These are phyloP conservation scores for Drosophila kepulauana DNA, from an alignment of 1,140 invertebrate genomes.

Conservation along the genomic window DNA sequence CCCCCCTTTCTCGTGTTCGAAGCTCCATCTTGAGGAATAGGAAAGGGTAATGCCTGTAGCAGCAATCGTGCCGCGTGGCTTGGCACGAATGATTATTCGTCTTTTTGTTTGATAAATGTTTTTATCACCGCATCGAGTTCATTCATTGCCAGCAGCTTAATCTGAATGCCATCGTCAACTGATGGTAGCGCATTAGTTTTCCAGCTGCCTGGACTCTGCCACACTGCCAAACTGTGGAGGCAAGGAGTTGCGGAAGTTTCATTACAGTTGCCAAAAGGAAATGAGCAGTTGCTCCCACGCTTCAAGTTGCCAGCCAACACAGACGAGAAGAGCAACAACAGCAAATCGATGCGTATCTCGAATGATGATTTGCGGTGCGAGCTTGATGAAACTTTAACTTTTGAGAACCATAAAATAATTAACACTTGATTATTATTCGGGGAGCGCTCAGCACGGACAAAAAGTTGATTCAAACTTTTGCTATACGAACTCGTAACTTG, in stretches of 20 bases:
- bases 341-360: slow-evolving; percentile 83
- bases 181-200: slow-evolving; percentile 83
- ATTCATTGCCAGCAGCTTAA: slow-evolving; percentile 84
- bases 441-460: slow-evolving; percentile 54
- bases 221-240: background rate
- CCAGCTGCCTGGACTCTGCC: slow-evolving; percentile 42
- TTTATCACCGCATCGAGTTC: slow-evolving; percentile 85
- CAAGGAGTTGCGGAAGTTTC: slow-evolving; percentile 71
- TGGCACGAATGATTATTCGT: slow-evolving; percentile 74
- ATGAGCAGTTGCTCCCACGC: slow-evolving; percentile 48
- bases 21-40: slow-evolving; percentile 11
- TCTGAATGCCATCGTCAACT: slow-evolving; percentile 84
- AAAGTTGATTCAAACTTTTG: slow-evolving; percentile 55
- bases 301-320: slow-evolving; percentile 7
- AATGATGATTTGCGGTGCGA: slow-evolving; percentile 82
- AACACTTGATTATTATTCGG: slow-evolving; percentile 83
- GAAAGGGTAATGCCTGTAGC: slow-evolving; percentile 32
- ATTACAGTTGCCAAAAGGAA: slow-evolving; percentile 79
- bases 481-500: slow-evolving; percentile 45
- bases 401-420: slow-evolving; percentile 85
- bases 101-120: slow-evolving; percentile 83
- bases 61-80: slow-evolving; percentile 38
- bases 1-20: background rate
- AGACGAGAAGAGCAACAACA: background rate
- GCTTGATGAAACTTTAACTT: slow-evolving; percentile 69